phyloP scores from a whole-genome alignment of 2,797 vertebrate species.

The Sebastes baramenuke region DNA sequence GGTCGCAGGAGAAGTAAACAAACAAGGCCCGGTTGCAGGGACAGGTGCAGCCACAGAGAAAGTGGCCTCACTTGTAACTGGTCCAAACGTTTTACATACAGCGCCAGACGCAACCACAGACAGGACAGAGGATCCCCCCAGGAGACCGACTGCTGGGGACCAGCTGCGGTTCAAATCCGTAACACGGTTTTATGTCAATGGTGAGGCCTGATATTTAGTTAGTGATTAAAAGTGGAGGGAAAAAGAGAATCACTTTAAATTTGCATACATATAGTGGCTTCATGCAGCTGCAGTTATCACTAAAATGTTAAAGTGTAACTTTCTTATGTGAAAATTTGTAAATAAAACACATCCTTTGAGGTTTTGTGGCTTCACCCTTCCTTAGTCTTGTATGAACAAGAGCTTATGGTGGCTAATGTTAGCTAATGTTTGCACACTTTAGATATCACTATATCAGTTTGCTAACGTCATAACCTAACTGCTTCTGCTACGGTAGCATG shows the following conservation, averaged over 20 bases:
- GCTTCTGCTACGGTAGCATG: neutral
- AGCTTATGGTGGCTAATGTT: neutral
- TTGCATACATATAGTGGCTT: neutral
- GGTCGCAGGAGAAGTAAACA: constrained; percentile 75
- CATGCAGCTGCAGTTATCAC: neutral
- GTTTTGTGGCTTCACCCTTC: neutral
- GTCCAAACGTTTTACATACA: constrained; percentile 40
- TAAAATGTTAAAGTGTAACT: neutral
- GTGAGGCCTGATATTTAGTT: neutral
- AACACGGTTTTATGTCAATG: constrained; percentile 10
- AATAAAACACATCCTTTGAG: neutral
- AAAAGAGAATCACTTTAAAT: neutral
- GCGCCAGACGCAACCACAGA: constrained; percentile 58
- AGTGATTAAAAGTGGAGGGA: neutral
- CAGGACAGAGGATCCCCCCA: constrained; percentile 54
- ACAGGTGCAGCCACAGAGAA: constrained; percentile 77
- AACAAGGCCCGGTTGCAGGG: constrained; percentile 64
- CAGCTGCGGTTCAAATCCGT: constrained; percentile 48
- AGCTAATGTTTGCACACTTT: neutral
- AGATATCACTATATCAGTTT: neutral
- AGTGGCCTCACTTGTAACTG: constrained; percentile 57
- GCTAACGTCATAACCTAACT: neutral
- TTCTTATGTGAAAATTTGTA: neutral
- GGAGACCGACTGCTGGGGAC: constrained; percentile 30
- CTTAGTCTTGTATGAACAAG: rapidly evolving